Evolutionary conservation across 2,888 invertebrate species (phyloP), one percentile per base, ranked within the genome.

Genomic region (Phlogophora meticulosa): DNA sequence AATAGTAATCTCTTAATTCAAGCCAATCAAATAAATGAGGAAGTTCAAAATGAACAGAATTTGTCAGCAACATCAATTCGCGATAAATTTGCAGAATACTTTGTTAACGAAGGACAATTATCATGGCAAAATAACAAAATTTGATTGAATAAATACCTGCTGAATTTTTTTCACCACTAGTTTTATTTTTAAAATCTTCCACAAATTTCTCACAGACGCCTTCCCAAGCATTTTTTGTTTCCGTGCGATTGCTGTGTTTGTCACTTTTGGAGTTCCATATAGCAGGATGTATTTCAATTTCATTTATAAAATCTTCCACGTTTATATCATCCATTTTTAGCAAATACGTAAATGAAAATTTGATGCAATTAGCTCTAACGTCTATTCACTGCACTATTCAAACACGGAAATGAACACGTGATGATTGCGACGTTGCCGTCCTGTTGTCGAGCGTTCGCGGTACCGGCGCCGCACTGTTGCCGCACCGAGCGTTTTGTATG

Each of bases 41-140:
- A 7, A 46, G 55, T 36, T 64, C 60, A 60, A 64, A 64, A 55
- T 64, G 56, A 64, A 60, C 64, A 64, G 15, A 64, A 60, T 70
- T 60, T 70, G 60, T 15, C 64, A 64, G 70, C 70, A 51, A 70
- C 70, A 64, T 61, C 65, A 71, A 24, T 71, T 52, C 64, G 61
- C 22, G 70, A 65, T 71, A 64, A 60, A 70, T 71, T 71, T 71
- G 61, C 64, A 51, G 57, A 62, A 46, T 58, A 68, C 59, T 63
- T 69, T 63, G 58, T 63, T 55, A 61, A 52, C 51, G 56, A 61
- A 61, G 62, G 62, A 63, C 63, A 69, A 63, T 53, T 64, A 49
- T 38, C 46, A 59, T 63, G 46, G 53, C 62, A 58, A 53, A 69
- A 63, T 57, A 24, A 48, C 48, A 63, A 68, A 62, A 58, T 64